Conservation (phyloP, 2,888 invertebrate genomes). For the Brachylomia viminalis region DNA sequence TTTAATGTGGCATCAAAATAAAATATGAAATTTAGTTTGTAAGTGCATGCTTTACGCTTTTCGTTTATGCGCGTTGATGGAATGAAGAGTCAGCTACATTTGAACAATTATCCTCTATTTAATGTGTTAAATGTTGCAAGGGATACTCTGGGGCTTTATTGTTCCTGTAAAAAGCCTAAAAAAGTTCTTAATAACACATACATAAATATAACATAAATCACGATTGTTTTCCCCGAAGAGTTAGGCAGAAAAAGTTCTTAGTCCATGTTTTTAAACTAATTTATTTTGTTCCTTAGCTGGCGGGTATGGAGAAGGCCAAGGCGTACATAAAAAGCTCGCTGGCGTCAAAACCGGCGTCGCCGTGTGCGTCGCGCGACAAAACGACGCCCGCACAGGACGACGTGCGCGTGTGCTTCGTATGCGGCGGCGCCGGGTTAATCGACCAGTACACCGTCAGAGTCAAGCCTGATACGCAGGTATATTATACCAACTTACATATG, state of each 20-base stretch:
- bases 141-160: background rate
- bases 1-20: background rate
- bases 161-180: background rate
- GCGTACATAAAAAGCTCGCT: constrained; percentile 93
- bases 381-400: constrained; percentile 89
- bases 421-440: constrained; percentile 94
- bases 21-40: background rate
- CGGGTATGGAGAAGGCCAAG: constrained; percentile 92
- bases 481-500: constrained; percentile 8
- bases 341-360: constrained; percentile 89
- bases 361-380: constrained; percentile 86
- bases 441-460: constrained; percentile 92
- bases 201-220: too few species aligned
- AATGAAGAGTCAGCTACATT: background rate
- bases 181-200: too few species aligned
- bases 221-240: background rate
- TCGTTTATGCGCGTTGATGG: background rate
- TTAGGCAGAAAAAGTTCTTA: background rate
- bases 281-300: constrained; percentile 55
- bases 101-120: background rate
- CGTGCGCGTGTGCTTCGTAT: constrained; percentile 91
- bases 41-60: background rate
- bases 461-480: constrained; percentile 86
- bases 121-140: background rate
- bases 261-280: background rate